phyloP scores from a whole-genome alignment of 2,797 vertebrate species.

The Sternarchorhynchus goeldii region DNA sequence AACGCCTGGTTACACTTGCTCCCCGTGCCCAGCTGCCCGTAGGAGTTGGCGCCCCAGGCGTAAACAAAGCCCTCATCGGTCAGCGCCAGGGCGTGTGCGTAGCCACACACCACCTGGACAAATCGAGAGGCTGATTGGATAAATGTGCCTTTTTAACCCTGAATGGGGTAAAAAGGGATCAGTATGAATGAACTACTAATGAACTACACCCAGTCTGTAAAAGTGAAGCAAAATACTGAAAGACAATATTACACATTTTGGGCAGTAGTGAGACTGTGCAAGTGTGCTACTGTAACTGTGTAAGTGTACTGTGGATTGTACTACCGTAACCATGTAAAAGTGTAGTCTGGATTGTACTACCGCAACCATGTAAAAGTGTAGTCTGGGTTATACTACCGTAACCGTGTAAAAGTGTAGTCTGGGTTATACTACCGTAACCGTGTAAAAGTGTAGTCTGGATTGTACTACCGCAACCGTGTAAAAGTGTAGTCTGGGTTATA shows the following conservation, averaged over 20 bases:
- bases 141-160: background rate
- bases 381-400: no score
- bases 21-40: conserved; percentile 95
- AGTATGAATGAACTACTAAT: background rate
- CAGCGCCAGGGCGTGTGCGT: conserved; percentile 93
- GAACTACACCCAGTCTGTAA: background rate
- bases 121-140: background rate
- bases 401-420: no score
- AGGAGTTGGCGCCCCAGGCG: conserved; percentile 97
- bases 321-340: no score
- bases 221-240: background rate
- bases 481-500: no score
- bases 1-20: conserved; percentile 96
- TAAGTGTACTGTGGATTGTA: no score
- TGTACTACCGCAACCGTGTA: no score
- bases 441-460: no score
- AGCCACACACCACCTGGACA: conserved; percentile 91
- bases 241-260: background rate
- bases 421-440: no score
- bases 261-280: no score
- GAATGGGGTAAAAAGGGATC: background rate
- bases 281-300: no score
- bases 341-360: no score
- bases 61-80: conserved; percentile 95
- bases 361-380: no score